A percentile compares a stretch with the other conserved stretches of the same genome.
Evolutionary conservation across 2,888 invertebrate genomes (phyloP).

Genomic region (Terebella lapidaria): DNA sequence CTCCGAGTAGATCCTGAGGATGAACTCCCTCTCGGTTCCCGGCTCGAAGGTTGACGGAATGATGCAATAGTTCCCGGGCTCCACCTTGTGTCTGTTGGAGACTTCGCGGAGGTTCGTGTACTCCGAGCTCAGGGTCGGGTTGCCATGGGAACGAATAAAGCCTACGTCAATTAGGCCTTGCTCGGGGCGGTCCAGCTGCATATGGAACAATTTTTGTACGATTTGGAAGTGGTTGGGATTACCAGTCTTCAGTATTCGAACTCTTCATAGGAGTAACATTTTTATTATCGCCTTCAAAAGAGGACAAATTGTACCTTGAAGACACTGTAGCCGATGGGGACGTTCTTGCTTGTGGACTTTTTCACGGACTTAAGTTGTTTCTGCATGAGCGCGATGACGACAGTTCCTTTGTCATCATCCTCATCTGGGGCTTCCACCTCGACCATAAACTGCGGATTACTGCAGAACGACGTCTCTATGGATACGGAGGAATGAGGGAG

Average conservation of each 20-base stretch:
- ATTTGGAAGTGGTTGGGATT: no score
- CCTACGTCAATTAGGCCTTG: not conserved
- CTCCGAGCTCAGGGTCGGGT: not conserved
- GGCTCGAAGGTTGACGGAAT: not conserved
- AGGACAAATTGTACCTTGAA: not conserved
- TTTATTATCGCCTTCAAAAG: no score
- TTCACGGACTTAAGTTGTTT: not conserved
- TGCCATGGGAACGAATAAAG: not conserved
- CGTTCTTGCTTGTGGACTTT: not conserved
- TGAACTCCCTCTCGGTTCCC: not conserved
- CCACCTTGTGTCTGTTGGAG: not conserved
- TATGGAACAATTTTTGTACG: no score
- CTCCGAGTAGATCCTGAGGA: not conserved
- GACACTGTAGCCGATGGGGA: not conserved
- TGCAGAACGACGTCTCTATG: not conserved
- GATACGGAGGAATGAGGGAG: not conserved
- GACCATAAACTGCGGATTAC: not conserved
- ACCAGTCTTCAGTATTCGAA: no score
- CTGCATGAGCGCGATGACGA: not conserved
- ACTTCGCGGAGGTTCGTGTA: not conserved
- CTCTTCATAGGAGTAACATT: no score
- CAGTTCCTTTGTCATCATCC: not conserved
- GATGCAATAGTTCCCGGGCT: not conserved
- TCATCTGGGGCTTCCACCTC: not conserved
- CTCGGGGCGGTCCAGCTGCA: not conserved